A percentile compares a stretch with the other conserved stretches of the same genome.
Evolutionary conservation across 2,797 vertebrate species (phyloP).

Genomic region (Thalassophryne amazonica): DNA sequence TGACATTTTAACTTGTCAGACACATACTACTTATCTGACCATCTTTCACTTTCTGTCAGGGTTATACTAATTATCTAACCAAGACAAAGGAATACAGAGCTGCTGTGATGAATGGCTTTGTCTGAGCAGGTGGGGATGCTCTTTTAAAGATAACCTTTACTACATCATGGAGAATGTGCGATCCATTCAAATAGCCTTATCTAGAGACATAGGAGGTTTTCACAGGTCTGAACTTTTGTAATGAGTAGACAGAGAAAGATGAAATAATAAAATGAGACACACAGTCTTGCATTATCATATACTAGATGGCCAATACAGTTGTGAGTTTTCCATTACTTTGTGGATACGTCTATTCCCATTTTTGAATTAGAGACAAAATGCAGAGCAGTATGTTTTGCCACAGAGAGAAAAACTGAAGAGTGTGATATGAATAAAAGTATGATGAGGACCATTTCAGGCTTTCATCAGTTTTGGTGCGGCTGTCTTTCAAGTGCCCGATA

Average conservation of each 20-base stretch:
- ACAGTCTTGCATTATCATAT: conserved; percentile 76
- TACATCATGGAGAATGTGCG: conserved; percentile 73
- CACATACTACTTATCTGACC: conserved; percentile 27
- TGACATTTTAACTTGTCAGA: conserved; percentile 32
- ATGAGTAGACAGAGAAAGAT: conserved; percentile 71
- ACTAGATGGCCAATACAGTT: conserved; percentile 78
- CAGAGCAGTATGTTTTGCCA: conserved; percentile 21
- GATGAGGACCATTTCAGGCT: conserved; percentile 8
- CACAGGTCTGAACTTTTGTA: conserved; percentile 54
- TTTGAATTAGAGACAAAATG: conserved; percentile 24
- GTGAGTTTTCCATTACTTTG: conserved; percentile 69
- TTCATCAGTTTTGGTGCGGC: background rate
- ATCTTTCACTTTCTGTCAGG: conserved; percentile 24
- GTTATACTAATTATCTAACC: conserved; percentile 53
- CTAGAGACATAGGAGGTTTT: conserved; percentile 70
- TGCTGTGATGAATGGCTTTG: conserved; percentile 67
- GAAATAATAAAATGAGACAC: conserved; percentile 73
- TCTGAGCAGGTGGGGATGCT: conserved; percentile 70
- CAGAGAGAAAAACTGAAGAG: background rate
- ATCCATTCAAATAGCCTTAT: conserved; percentile 80
- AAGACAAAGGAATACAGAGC: conserved; percentile 38
- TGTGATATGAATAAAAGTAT: background rate
- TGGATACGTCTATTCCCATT: conserved; percentile 31
- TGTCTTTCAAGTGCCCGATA: conserved; percentile 1
- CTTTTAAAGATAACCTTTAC: conserved; percentile 76